Evolutionary conservation across 2,113 vertebrate species (phyloP).

Genomic region (Pitta sordida): DNA sequence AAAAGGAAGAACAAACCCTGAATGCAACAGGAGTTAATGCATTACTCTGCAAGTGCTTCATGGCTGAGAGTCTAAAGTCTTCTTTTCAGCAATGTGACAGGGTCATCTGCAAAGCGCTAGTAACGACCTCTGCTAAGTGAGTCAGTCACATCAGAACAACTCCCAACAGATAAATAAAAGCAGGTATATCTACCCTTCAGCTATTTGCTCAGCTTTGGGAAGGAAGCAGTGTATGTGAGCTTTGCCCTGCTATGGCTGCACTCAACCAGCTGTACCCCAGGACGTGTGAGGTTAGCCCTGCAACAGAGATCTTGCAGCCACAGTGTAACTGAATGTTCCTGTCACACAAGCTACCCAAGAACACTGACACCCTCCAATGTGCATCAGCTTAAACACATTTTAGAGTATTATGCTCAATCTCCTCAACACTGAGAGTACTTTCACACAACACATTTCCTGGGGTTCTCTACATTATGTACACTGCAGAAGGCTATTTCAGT

Average conservation of each 20-base stretch:
- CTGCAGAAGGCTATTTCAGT: not conserved
- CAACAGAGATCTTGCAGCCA: not conserved
- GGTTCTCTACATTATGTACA: not conserved
- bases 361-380: not conserved
- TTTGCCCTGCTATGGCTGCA: not conserved
- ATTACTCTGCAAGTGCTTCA: not conserved
- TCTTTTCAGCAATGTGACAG: not conserved
- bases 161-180: not conserved
- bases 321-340: fast-evolving
- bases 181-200: not conserved
- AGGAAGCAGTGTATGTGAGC: not conserved
- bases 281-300: not conserved
- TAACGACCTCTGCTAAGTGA: not conserved
- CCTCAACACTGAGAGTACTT: not conserved
- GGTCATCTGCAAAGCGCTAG: not conserved
- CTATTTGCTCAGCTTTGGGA: not conserved
- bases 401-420: not conserved
- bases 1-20: not conserved
- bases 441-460: fast-evolving
- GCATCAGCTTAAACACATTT: not conserved
- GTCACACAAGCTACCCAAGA: fast-evolving
- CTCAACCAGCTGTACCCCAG: not conserved
- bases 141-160: fast-evolving
- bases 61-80: not conserved
- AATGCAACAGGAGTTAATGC: constrained; percentile 4